These are phyloP conservation scores for Aphidius gifuensis DNA, from an alignment of 1,140 invertebrate species.

Conservation along the genomic window DNA sequence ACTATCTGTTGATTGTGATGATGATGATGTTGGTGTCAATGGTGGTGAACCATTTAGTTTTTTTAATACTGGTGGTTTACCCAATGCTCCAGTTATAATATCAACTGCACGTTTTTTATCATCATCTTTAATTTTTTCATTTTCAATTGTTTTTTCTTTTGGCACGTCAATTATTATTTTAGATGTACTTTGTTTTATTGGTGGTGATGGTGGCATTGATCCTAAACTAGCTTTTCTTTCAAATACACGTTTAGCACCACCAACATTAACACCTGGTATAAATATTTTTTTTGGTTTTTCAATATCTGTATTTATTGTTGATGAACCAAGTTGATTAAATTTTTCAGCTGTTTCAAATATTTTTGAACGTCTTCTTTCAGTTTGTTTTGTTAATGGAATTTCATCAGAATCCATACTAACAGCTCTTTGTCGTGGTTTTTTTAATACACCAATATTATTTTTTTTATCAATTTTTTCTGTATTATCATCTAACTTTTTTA, in stretches of 20 bases:
- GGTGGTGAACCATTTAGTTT: conserved; percentile 43
- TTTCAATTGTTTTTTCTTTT: conserved; percentile 29
- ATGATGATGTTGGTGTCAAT: conserved; percentile 25
- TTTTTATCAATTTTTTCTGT: conserved; percentile 40
- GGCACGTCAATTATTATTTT: conserved; percentile 48
- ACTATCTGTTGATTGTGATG: conserved; percentile 29
- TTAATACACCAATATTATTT: conserved; percentile 27
- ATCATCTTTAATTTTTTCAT: conserved; percentile 34
- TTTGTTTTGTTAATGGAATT: conserved; percentile 38
- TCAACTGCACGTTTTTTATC: conserved; percentile 47
- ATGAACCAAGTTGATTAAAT: conserved; percentile 60
- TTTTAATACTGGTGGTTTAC: conserved; percentile 45
- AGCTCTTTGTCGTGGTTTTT: conserved; percentile 42
- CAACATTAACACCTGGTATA: conserved; percentile 77
- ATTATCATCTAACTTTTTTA: conserved; percentile 39
- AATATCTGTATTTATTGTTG: conserved; percentile 34
- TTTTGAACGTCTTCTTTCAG: conserved; percentile 62
- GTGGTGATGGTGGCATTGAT: conserved; percentile 43
- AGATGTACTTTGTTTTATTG: conserved; percentile 30
- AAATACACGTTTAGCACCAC: conserved; percentile 79
- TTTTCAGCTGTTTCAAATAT: conserved; percentile 72
- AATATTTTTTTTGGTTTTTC: conserved; percentile 77
- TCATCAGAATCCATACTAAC: conserved; percentile 39
- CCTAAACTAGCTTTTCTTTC: conserved; percentile 72
- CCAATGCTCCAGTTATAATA: conserved; percentile 47